Conservation (phyloP, 2,888 invertebrate species). For the Druceiella hillmani region DNA sequence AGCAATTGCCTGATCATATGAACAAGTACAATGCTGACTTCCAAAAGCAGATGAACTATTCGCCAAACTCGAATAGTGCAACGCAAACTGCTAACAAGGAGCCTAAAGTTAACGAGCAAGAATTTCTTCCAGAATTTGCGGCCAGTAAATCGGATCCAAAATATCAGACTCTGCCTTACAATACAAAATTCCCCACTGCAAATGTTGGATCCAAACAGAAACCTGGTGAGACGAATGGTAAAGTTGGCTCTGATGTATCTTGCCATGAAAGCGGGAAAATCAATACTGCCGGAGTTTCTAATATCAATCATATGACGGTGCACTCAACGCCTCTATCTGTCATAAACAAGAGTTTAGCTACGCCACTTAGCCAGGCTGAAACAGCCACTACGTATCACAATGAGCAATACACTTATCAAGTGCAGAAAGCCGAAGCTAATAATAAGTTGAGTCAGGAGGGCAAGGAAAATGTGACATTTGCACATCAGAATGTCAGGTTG, state of each 20-base stretch:
- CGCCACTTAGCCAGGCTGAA: conserved; percentile 55
- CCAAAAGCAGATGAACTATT: conserved; percentile 50
- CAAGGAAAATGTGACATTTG: conserved; percentile 53
- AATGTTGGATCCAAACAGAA: conserved; percentile 41
- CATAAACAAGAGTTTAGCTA: conserved; percentile 61
- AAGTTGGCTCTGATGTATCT: conserved; percentile 35
- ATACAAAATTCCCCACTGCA: conserved; percentile 73
- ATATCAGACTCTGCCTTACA: conserved; percentile 88
- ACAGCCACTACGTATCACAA: conserved; percentile 44
- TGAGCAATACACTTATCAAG: conserved; percentile 44
- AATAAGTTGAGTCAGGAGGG: conserved; percentile 50
- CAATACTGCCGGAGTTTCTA: conserved; percentile 34
- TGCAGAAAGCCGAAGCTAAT: conserved; percentile 50
- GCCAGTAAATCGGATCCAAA: conserved; percentile 84
- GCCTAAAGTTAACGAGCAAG: conserved; percentile 48
- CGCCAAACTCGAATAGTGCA: conserved; percentile 48
- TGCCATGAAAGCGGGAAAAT: no score
- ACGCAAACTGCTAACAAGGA: conserved; percentile 44
- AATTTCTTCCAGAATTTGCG: conserved; percentile 62
- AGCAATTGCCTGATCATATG: conserved; percentile 40
- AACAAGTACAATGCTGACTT: conserved; percentile 46
- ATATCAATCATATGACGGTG: conserved; percentile 50
- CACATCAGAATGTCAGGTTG: conserved; percentile 30
- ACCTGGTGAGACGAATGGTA: conserved; percentile 36
- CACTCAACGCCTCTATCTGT: conserved; percentile 49